Conservation (phyloP, 1,140 invertebrate genomes). For the Calliphora vicina region DNA sequence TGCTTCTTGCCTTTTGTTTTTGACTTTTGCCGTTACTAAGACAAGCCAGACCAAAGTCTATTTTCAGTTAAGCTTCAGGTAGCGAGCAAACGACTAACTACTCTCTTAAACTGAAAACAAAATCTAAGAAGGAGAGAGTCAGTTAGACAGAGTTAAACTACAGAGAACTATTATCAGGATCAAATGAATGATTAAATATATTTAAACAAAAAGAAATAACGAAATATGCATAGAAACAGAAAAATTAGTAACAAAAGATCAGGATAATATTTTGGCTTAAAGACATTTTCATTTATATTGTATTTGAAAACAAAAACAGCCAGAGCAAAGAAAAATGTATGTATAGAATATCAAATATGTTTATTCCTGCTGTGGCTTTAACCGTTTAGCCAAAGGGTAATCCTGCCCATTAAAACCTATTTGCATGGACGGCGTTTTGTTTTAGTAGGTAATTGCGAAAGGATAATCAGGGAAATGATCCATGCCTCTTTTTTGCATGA, state of each 20-base stretch:
- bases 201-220: background rate
- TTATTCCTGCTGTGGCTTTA: background rate
- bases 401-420: conserved; percentile 42
- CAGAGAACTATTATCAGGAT: background rate
- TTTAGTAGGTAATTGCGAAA: conserved; percentile 42
- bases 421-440: conserved; percentile 36
- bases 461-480: conserved; percentile 39
- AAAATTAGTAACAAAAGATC: background rate
- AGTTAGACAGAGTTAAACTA: background rate
- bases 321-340: background rate
- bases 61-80: background rate
- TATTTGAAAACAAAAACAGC: conserved; percentile 36
- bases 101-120: background rate
- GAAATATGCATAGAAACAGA: background rate
- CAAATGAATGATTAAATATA: background rate
- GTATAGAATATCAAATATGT: background rate
- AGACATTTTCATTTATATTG: conserved; percentile 36
- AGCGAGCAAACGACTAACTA: background rate
- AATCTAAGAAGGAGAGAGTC: background rate
- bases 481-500: conserved; percentile 31
- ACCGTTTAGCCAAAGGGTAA: conserved; percentile 38
- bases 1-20: background rate
- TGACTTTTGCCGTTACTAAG: background rate
- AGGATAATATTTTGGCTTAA: conserved; percentile 41
- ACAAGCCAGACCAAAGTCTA: background rate